Evolutionary conservation across 2,888 invertebrate species (phyloP).

Genomic region (Esperia sulphurella): DNA sequence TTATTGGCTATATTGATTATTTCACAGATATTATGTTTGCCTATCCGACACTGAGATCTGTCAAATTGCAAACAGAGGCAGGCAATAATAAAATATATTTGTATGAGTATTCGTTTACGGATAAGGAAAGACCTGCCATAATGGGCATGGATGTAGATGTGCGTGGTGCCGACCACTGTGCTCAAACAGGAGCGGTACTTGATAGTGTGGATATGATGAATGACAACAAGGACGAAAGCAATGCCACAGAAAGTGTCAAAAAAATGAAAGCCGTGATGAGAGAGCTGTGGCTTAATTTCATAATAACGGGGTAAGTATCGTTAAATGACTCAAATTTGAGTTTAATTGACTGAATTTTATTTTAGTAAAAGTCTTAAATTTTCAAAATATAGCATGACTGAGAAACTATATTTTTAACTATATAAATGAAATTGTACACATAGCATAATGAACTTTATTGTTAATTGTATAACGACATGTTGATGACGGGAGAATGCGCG

Average conservation of each 20-base stretch:
- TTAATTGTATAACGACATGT: too few relatives aligned
- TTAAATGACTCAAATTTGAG: too few relatives aligned
- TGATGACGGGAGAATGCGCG: too few relatives aligned
- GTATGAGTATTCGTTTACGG: slow-evolving; percentile 35
- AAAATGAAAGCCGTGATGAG: slow-evolving; percentile 23
- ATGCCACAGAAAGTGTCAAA: slow-evolving; percentile 17
- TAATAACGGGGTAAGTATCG: slow-evolving; percentile 29
- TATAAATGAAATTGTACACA: too few relatives aligned
- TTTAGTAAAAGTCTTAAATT: too few relatives aligned
- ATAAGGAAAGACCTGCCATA: slow-evolving; percentile 13
- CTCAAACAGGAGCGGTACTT: slow-evolving; percentile 27
- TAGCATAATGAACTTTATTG: too few relatives aligned
- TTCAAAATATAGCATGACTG: too few relatives aligned
- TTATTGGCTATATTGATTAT: slow-evolving; percentile 31
- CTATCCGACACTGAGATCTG: slow-evolving; percentile 23
- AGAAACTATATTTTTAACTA: too few relatives aligned
- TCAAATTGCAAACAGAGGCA: slow-evolving; percentile 24
- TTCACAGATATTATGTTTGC: slow-evolving; percentile 33
- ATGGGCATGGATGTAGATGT: slow-evolving; percentile 15
- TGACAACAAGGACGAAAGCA: slow-evolving; percentile 9
- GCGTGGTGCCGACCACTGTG: slow-evolving; percentile 32
- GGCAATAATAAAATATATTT: slow-evolving; percentile 32
- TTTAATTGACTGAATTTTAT: too few relatives aligned
- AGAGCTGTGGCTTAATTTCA: slow-evolving; percentile 39
- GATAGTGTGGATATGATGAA: slow-evolving; percentile 14